Evolutionary conservation across 2,113 vertebrate genomes (phyloP), one percentile per base, ranked within the genome.

Genomic region (Poeciliopsis turrubarensis): DNA sequence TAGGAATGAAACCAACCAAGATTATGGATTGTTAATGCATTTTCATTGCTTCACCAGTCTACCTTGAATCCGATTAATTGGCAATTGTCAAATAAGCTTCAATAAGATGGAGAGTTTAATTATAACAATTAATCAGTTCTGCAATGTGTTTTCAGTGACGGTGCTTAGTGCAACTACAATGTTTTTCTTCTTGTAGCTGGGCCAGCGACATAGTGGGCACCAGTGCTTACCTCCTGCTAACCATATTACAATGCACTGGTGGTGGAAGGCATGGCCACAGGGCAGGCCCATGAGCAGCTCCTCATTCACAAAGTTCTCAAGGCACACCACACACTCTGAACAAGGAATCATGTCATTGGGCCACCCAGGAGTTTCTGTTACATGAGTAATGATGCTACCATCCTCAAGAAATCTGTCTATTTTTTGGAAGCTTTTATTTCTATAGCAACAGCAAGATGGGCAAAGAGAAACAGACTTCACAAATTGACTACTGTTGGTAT

Each of bases 121-220:
- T 57, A 3, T 57, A 57, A 8, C 19, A 57, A 57, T 10, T 15
- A 34, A 0, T 83, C 64, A 86, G 68, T 86, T 68, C 65, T 72
- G 71, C 41, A 34, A 9, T 0, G 51, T 4, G 39, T n/a, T 54
- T 26, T 70, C 65, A 34, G 73, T 15, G 0, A 68, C 27, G 72
- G 64, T 67, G 70, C 44, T 61, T 27, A 34, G 65, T 54, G 78
- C 41, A 1, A 30, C 66, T 84, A 83, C 86, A 90, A 95, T 87
- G 89, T 79, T 94, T 88, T 96, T 98, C 81, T 96, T 98, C 85
- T 98, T 99, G 89, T 97, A 99, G 4, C 97, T 97, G 51, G 95
- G 95, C 97, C 97, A 99, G 83, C 98, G 94, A 72, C 98, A 99
- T 70, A 99, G 97, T 0, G 98, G 97, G 80, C 98, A 99, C 89